Evolutionary conservation across 2,113 vertebrate genomes (phyloP).

Genomic region (Corynorhinus townsendii): DNA sequence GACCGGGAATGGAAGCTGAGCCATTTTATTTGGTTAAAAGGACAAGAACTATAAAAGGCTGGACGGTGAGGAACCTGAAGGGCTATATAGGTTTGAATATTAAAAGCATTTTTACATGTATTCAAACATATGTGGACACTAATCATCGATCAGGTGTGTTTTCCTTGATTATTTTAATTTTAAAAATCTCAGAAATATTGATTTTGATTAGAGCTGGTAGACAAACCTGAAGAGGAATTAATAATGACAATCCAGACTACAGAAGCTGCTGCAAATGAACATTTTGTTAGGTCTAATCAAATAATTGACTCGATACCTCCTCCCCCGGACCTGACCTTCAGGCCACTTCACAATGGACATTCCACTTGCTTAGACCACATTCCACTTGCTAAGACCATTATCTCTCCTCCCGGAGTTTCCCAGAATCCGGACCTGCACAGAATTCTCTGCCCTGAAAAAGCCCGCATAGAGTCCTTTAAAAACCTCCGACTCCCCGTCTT

Average conservation of each 20-base stretch:
- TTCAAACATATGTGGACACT: neutral
- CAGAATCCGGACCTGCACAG: too few relatives aligned
- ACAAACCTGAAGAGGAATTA: neutral
- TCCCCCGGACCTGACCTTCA: too few relatives aligned
- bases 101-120: neutral
- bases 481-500: too few relatives aligned
- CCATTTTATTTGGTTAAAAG: neutral
- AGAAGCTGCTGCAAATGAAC: neutral
- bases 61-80: neutral
- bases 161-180: constrained; percentile 5
- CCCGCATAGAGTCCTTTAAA: too few relatives aligned
- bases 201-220: neutral
- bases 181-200: neutral
- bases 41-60: neutral
- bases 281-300: neutral
- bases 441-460: too few relatives aligned
- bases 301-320: too few relatives aligned
- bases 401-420: too few relatives aligned
- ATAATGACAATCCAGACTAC: neutral
- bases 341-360: too few relatives aligned
- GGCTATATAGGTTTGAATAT: neutral
- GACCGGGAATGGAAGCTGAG: neutral
- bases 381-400: too few relatives aligned
- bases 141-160: neutral
- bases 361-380: too few relatives aligned